Conservation (phyloP, 2,888 invertebrate species). For the Micropterix aruncella region DNA sequence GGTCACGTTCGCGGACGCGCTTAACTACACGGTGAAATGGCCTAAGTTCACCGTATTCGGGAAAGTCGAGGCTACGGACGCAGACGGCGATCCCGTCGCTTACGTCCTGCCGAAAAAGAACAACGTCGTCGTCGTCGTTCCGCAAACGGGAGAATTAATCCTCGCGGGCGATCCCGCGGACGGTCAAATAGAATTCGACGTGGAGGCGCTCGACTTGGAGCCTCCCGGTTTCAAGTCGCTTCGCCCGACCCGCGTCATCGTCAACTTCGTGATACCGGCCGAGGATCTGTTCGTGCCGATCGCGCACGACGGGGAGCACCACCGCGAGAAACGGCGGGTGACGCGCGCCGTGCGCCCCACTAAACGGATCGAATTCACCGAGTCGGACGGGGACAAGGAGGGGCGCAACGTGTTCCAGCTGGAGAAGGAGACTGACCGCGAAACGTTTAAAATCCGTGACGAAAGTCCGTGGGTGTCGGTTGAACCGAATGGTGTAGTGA, state of each 20-base stretch:
- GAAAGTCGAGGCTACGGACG: slow-evolving; percentile 73
- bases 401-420: slow-evolving; percentile 79
- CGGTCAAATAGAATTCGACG: slow-evolving; percentile 52
- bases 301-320: slow-evolving; percentile 43
- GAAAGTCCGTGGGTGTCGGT: slow-evolving; percentile 92
- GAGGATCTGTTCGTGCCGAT: slow-evolving; percentile 32
- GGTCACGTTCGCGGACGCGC: slow-evolving; percentile 34
- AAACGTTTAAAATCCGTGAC: slow-evolving; percentile 86
- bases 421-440: slow-evolving; percentile 84
- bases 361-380: slow-evolving; percentile 82
- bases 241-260: slow-evolving; percentile 58
- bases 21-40: slow-evolving; percentile 51
- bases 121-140: slow-evolving; percentile 76
- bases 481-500: slow-evolving; percentile 80
- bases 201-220: slow-evolving; percentile 73
- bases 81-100: slow-evolving; percentile 84
- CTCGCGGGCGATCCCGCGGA: slow-evolving; percentile 64
- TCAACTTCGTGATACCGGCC: slow-evolving; percentile 51
- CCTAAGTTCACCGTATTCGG: slow-evolving; percentile 73
- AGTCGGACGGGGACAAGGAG: slow-evolving; percentile 80
- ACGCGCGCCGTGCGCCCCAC: slow-evolving; percentile 90
- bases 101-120: slow-evolving; percentile 72
- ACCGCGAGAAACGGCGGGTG: slow-evolving; percentile 61
- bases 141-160: slow-evolving; percentile 83
- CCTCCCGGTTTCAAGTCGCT: slow-evolving; percentile 56